A percentile compares a stretch with the other conserved stretches of the same genome.
Conservation (phyloP, 2,797 vertebrate genomes). For the Botia kubotai region DNA sequence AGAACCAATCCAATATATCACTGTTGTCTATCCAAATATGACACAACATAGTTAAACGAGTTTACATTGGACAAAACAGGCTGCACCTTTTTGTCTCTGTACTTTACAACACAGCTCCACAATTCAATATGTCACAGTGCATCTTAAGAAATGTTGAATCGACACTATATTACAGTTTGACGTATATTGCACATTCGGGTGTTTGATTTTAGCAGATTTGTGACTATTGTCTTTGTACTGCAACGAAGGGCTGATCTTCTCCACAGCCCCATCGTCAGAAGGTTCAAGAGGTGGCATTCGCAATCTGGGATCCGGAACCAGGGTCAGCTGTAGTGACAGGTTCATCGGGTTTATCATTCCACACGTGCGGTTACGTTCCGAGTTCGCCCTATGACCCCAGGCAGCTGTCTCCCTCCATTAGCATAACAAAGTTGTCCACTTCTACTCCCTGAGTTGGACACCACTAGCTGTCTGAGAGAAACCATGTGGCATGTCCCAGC, state of each 20-base stretch:
- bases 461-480: slow-evolving; percentile 53
- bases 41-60: too few relatives aligned
- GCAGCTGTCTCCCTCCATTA: slow-evolving; percentile 66
- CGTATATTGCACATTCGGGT: background rate
- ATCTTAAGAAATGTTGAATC: background rate
- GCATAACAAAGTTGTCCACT: slow-evolving; percentile 65
- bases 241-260: background rate
- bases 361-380: slow-evolving; percentile 32
- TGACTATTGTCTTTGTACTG: background rate
- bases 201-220: background rate
- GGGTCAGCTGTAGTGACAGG: background rate
- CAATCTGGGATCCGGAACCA: slow-evolving; percentile 1
- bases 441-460: slow-evolving; percentile 39
- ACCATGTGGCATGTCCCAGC: slow-evolving; percentile 50
- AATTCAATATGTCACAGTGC: too few relatives aligned
- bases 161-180: background rate
- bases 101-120: too few relatives aligned
- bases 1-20: too few relatives aligned
- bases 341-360: slow-evolving; percentile 3
- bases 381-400: slow-evolving; percentile 38
- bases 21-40: background rate
- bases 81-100: too few relatives aligned
- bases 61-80: too few relatives aligned
- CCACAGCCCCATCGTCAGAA: background rate
- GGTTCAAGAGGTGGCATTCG: background rate